Evolutionary conservation across 2,888 invertebrate genomes (phyloP), one percentile per base, ranked within the genome.

Genomic region (Vandiemenella viatica): DNA sequence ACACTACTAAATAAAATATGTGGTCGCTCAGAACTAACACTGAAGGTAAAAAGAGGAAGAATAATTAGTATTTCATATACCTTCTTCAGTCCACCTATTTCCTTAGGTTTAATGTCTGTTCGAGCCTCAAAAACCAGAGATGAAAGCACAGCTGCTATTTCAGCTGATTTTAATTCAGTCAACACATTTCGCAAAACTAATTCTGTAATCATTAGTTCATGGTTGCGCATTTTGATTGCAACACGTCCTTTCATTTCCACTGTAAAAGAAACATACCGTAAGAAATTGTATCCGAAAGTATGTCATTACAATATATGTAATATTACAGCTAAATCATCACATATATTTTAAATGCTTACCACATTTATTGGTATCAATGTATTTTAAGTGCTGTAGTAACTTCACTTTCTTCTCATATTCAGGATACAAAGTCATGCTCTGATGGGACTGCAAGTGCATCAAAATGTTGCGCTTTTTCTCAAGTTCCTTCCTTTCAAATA

Each of bases 131-230:
- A 96, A 37, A 98, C 93, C 56, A 96, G 75, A 46, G 87, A 83
- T 1, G 96, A 97, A 37, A 98, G 70, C 37, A 97, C 65, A 0
- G 96, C 93, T 0, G 95, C 96, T 42, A 97, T 92, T 68, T 96
- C 95, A 0, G 88, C 83, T 0, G 92, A 85, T 53, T 80, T 77
- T 53, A 90, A 76, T 59, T 87, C 81, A 0, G 85, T 85, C 56
- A 98, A 77, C 46, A 88, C 79, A 64, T 95, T 92, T 54, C 88
- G 79, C 57, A 96, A 80, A 32, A 97, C 84, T 42, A 98, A 69
- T 65, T 98, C 97, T 0, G 97, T 96, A 53, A 97, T 83, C 46
- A 98, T 75, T 17, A 98, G 70, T 65, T 92, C 96, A 60, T 88
- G 85, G 57, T 78, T 83, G 40, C 86, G 83, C 76, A 91, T 86